Percentiles rank a stretch among this genome's conserved stretches.
phyloP scores from a whole-genome alignment of 2,113 vertebrate genomes.

The Pica pica region DNA sequence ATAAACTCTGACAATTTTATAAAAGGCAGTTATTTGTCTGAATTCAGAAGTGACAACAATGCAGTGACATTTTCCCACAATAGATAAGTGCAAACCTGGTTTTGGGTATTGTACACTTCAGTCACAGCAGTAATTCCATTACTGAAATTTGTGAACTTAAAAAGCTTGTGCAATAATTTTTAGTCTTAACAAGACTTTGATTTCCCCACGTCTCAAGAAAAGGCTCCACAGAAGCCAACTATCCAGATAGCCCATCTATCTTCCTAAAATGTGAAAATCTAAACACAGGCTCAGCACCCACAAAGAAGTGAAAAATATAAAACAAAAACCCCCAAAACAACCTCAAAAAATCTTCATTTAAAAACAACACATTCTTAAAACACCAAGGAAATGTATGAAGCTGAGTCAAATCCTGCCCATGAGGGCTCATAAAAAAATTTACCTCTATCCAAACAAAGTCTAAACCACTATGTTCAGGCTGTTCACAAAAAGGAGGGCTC shows the following conservation, averaged over 20 bases:
- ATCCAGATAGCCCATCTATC: not conserved
- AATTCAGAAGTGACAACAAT: slow-evolving; percentile 6
- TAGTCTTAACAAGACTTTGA: not conserved
- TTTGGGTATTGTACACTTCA: not conserved
- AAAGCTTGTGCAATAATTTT: not conserved
- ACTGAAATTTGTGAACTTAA: not conserved
- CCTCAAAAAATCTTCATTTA: not conserved
- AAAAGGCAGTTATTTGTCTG: slow-evolving; percentile 18
- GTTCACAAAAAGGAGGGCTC: not conserved
- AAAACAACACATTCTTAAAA: not conserved
- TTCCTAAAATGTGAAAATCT: not conserved
- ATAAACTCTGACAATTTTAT: slow-evolving; percentile 23
- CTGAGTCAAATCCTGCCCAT: not conserved
- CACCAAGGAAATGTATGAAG: not conserved
- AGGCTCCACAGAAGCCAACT: not conserved
- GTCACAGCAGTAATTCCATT: not conserved
- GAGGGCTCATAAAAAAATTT: not conserved
- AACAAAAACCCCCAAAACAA: rapidly evolving
- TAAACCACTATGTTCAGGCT: not conserved
- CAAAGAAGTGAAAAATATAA: not conserved
- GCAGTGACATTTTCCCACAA: slow-evolving; percentile 7
- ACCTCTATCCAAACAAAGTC: not conserved
- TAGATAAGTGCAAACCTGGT: not conserved
- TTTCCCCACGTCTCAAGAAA: not conserved
- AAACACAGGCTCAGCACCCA: not conserved